These are phyloP conservation scores for Erythrolamprus reginae DNA, from an alignment of 2,113 vertebrate species.

Conservation along the genomic window DNA sequence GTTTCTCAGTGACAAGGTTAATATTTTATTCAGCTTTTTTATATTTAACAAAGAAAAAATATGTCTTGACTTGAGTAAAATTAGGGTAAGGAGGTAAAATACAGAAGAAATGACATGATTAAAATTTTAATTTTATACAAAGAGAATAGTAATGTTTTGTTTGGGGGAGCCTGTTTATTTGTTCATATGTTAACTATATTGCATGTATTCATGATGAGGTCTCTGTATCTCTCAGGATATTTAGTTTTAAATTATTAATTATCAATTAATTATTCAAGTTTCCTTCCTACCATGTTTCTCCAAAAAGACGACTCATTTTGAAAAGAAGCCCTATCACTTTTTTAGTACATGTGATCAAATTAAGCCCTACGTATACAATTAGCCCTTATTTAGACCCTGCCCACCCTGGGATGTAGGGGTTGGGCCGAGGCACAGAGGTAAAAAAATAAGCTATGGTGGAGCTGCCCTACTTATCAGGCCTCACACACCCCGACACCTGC, in stretches of 20 bases:
- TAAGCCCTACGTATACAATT: no score
- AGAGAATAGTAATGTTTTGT: not conserved
- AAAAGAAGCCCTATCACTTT: no score
- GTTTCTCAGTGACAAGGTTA: not conserved
- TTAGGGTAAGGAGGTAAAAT: not conserved
- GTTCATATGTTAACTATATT: not conserved
- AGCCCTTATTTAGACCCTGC: no score
- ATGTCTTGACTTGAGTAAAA: not conserved
- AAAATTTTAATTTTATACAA: not conserved
- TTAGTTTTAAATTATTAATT: not conserved
- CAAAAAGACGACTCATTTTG: no score
- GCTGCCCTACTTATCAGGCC: no score
- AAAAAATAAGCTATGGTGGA: no score
- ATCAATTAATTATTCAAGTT: no score
- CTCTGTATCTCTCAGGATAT: not conserved
- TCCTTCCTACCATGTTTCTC: not conserved
- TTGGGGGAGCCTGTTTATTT: not conserved
- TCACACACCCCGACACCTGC: no score
- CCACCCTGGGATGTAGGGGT: no score
- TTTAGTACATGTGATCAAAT: no score
- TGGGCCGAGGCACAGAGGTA: no score
- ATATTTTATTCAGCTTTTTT: not conserved
- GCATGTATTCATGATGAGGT: not conserved
- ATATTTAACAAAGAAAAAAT: not conserved
- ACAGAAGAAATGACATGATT: not conserved